Evolutionary conservation across 2,888 invertebrate species (phyloP), one percentile per base, ranked within the genome.

Genomic region (Hofmannophila pseudospretella): DNA sequence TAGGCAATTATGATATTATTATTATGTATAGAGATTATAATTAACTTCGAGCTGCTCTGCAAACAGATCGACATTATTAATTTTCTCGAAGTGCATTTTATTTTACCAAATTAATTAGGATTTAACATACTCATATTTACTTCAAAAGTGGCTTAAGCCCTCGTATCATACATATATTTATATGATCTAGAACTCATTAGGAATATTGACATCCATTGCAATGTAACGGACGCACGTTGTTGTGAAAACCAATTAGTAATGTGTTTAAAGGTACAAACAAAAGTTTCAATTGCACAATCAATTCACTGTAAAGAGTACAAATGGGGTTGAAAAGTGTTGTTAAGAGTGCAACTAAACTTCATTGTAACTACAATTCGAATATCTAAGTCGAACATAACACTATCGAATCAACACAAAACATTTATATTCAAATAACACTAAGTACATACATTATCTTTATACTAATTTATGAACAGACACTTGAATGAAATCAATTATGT

Each of bases 171-270:
- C 53, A 76, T 82, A 85, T 85, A 86, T 85, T 85, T 80, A 84
- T 86, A 86, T 84, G 85, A 86, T 85, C 85, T 86, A 86, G 85
- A 86, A 86, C 77, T 72, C 64, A 80, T 71, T 66, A 71, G 67
- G 67, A 76, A 71, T n/a, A 72, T 69, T 68, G 62, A 30, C 61
- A 60, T 61, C 62, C 45, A 63, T 60, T 56, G 62, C 51, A 58
- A 67, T 51, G 52, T 59, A 56, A 50, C 52, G 55, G 52, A 53
- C 48, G 54, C 52, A 48, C 54, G 51, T 43, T 45, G 43, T 49
- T 44, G 41, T 47, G 45, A 43, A 58, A 54, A 39, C 41, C n/a
- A 49, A 45, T 32, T n/a, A 23, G n/a, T n/a, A n/a, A n/a, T n/a
- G n/a, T n/a, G n/a, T n/a, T n/a, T n/a, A 23, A 8, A 23, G 5